Base-by-base conservation (phyloP, 2,797 vertebrate species). In the Poeciliopsis paucimaculata region DNA sequence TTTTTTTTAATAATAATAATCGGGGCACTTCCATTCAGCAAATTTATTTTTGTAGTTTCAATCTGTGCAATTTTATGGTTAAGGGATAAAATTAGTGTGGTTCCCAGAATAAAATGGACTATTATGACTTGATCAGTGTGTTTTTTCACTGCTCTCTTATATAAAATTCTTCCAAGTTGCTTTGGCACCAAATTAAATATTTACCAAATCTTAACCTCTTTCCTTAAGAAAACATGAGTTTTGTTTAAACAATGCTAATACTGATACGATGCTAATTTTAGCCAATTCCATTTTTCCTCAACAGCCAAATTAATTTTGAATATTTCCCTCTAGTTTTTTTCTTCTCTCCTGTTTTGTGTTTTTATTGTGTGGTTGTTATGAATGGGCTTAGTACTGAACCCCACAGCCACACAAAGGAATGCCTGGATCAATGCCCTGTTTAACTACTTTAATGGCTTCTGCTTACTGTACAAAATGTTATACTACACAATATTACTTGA, bases 231-330 rank as follows among this genome's bases (percentile, higher is more conserved):
- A 72, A 23, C 66, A 71, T 31, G 57, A 68, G 47, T 5, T 55
- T 3, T 49, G 53, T 77, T 76, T 34, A 75, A 46, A 75, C 73
- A 79, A 26, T 49, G 41, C 55, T 23, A 71, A 23, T 31, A 20
- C 71, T 49, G 45, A 47, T 72, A 31, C 57, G 1, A 16, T 62
- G 28, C 28, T 34, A 31, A 31, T 31, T 66, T 66, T 23, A 39
- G 62, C 16, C 34, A 18, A 36, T 4, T 64, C 16, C 60, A 66
- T 39, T 39, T 34, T 16, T 66, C 34, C 9, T 66, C 28, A 62
- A 62, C 13, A 62, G 31, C n/a, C 28, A 62, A 62, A 16, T 62
- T 7, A 15, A 62, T 62, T 31, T 28, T 0, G 5, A 62, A 62
- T 34, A 31, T 62, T 16, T 57, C 28, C 15, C 28, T 62, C 13